Conservation (phyloP, 2,797 vertebrate genomes). For the Sebastes cheni region DNA sequence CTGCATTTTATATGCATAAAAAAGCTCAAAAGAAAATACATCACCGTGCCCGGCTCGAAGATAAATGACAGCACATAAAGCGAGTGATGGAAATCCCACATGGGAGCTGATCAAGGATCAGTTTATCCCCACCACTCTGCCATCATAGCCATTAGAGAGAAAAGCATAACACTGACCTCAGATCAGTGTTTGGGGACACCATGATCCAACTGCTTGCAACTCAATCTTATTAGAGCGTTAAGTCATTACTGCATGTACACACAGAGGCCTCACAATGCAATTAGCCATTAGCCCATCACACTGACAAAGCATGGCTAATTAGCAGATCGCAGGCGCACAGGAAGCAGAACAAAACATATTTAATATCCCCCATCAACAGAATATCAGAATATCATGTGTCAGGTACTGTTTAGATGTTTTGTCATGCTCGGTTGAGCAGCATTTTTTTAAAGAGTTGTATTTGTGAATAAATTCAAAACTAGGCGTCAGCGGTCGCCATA, state of each 20-base stretch:
- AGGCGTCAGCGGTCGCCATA: too few species aligned
- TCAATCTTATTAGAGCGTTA: constrained; percentile 82
- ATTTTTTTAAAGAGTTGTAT: constrained; percentile 10
- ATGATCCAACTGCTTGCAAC: constrained; percentile 73
- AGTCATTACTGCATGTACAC: constrained; percentile 80
- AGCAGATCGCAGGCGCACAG: constrained; percentile 68
- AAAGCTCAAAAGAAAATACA: constrained; percentile 20
- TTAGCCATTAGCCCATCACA: constrained; percentile 81
- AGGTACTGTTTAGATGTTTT: constrained; percentile 55
- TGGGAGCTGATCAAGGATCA: constrained; percentile 49
- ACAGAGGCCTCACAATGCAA: constrained; percentile 78
- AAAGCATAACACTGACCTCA: constrained; percentile 68
- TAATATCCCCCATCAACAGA: constrained; percentile 69
- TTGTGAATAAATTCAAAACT: constrained; percentile 16
- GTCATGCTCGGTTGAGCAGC: constrained; percentile 21
- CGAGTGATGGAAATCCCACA: constrained; percentile 27
- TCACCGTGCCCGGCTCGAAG: constrained; percentile 1
- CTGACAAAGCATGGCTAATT: constrained; percentile 81
- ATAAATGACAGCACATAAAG: constrained; percentile 42
- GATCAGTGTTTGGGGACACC: constrained; percentile 72
- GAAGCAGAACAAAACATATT: constrained; percentile 76
- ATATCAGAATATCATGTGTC: constrained; percentile 59
- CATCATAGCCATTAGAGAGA: constrained; percentile 57
- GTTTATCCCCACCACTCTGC: constrained; percentile 51
- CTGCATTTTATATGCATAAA: constrained; percentile 33